phyloP scores from a whole-genome alignment of 2,113 vertebrate genomes.

The Struthidea cinerea region DNA sequence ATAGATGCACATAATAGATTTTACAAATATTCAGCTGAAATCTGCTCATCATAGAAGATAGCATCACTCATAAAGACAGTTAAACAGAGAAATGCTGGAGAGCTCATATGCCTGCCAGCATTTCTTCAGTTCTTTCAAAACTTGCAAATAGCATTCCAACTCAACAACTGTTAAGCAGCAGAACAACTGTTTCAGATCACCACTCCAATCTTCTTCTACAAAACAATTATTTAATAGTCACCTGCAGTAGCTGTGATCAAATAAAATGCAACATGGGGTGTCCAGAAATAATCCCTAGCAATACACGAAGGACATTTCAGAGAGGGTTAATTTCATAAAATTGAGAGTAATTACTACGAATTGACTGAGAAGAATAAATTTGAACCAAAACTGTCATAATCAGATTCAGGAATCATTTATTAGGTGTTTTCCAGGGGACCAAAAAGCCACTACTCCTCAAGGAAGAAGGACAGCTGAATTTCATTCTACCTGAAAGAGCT shows the following conservation, averaged over 20 bases:
- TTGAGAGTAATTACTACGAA: not conserved
- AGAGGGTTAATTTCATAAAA: not conserved
- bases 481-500: not conserved
- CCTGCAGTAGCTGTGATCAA: not conserved
- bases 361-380: not conserved
- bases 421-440: not conserved
- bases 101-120: not conserved
- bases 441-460: not conserved
- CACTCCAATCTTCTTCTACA: not conserved
- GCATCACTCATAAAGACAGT: not conserved
- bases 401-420: not conserved
- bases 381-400: not conserved
- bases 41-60: not conserved
- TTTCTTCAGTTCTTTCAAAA: not conserved
- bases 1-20: not conserved
- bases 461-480: not conserved
- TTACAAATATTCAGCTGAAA: not conserved
- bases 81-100: not conserved
- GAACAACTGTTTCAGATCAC: not conserved
- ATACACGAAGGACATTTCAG: rapidly evolving
- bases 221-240: not conserved
- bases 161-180: not conserved
- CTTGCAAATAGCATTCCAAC: not conserved
- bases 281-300: not conserved
- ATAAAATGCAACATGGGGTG: not conserved